Evolutionary conservation across 1,140 invertebrate species (phyloP).

Genomic region (Leptoteleia sp.): DNA sequence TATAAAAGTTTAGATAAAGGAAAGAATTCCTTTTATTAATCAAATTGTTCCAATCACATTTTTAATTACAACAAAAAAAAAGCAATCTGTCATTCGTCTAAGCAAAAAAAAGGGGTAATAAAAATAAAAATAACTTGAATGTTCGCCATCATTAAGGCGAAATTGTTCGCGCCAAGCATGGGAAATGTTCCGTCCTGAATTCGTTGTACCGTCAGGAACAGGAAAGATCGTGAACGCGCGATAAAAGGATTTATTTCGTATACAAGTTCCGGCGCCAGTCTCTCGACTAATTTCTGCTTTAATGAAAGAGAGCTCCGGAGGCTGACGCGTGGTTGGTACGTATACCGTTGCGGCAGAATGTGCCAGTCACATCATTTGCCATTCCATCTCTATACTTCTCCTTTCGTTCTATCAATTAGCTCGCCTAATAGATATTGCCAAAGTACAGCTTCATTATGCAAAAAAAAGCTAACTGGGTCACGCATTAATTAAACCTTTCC

Average conservation of each 20-base stretch:
- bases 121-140: too few relatives aligned
- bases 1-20: too few relatives aligned
- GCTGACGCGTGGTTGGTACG: constrained; percentile 38
- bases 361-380: constrained; percentile 47
- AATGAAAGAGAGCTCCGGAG: constrained; percentile 33
- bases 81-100: too few relatives aligned
- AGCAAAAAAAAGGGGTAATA: too few relatives aligned
- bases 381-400: constrained; percentile 37
- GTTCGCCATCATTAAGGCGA: too few relatives aligned
- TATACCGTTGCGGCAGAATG: constrained; percentile 35
- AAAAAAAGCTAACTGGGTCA: constrained; percentile 36
- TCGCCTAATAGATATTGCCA: constrained; percentile 43
- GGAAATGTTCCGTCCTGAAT: constrained; percentile 12
- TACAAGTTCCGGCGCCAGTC: constrained; percentile 31
- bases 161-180: too few relatives aligned
- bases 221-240: constrained; percentile 35
- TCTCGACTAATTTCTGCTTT: constrained; percentile 52
- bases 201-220: neutral
- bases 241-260: constrained; percentile 53
- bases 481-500: constrained; percentile 20
- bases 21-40: too few relatives aligned
- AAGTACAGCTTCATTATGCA: constrained; percentile 43
- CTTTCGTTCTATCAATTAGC: constrained; percentile 52
- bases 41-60: too few relatives aligned
- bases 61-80: too few relatives aligned